Conservation (phyloP, 1,140 invertebrate genomes). For the Atta cephalotes region DNA sequence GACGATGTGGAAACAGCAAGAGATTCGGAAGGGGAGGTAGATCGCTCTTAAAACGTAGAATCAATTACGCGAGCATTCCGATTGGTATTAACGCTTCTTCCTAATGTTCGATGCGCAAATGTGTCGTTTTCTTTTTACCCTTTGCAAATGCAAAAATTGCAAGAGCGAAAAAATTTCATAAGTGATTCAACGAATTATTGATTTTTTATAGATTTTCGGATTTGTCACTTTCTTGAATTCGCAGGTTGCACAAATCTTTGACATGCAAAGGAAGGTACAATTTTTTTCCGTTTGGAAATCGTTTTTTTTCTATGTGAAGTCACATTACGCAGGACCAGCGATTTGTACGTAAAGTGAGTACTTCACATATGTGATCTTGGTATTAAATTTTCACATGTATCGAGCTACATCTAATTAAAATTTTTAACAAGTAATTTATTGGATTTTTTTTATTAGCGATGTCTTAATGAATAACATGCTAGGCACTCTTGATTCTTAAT, state of each 20-base stretch:
- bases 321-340: no score
- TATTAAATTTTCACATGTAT: no score
- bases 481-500: no score
- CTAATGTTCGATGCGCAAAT: constrained; percentile 42
- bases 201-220: background rate
- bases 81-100: constrained; percentile 56
- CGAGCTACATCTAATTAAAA: no score
- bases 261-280: background rate
- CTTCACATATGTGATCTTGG: no score
- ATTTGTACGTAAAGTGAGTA: no score
- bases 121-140: constrained; percentile 21
- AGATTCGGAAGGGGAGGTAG: constrained; percentile 36
- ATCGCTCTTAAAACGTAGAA: constrained; percentile 64
- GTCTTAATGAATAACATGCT: no score
- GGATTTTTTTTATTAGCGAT: no score
- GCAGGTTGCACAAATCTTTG: no score
- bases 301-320: no score
- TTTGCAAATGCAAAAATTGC: constrained; percentile 7
- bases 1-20: constrained; percentile 19
- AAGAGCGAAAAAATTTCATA: background rate
- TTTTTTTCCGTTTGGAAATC: no score
- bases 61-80: constrained; percentile 63
- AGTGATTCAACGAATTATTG: background rate
- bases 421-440: no score
- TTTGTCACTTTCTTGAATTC: background rate